Percentiles rank a stretch among this genome's conserved stretches.
These are phyloP conservation scores for Ochlodes sylvanus DNA, from an alignment of 2,888 invertebrate species.

Conservation along the genomic window DNA sequence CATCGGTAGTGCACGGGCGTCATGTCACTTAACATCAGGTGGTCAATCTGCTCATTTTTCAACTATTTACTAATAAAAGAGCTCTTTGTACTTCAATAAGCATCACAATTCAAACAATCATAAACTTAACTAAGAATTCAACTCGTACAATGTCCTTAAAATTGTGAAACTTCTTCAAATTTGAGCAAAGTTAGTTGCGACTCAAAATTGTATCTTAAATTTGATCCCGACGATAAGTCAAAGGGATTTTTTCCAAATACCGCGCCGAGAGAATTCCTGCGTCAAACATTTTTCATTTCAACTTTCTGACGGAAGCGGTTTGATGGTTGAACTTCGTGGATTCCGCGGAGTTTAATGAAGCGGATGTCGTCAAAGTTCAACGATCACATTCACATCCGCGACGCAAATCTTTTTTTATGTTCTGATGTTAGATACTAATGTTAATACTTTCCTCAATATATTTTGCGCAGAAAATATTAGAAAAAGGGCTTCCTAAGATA, in stretches of 20 bases:
- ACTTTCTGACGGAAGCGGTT: constrained; percentile 8
- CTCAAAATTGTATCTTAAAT: constrained; percentile 9
- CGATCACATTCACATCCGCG: not conserved
- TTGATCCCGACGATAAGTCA: constrained; percentile 7
- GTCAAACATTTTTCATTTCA: constrained; percentile 7
- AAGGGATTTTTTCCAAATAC: constrained; percentile 10
- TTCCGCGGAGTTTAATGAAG: constrained; percentile 6
- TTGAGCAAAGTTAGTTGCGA: not conserved
- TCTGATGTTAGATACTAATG: not conserved
- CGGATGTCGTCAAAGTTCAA: not conserved
- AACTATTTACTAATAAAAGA: too few species aligned
- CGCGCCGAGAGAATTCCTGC: not conserved
- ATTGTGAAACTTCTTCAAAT: not conserved
- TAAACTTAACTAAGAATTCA: not conserved
- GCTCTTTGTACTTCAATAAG: too few species aligned
- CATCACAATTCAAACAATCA: too few species aligned
- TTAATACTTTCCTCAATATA: not conserved
- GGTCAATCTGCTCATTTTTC: too few species aligned
- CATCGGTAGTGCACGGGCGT: too few species aligned
- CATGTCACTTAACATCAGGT: too few species aligned
- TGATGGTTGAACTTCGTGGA: constrained; percentile 1
- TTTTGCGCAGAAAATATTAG: not conserved
- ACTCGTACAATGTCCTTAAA: not conserved
- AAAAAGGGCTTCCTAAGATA: too few species aligned
- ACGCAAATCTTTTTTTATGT: not conserved